phyloP scores from a whole-genome alignment of 2,113 vertebrate genomes.

The Labrus mixtus region DNA sequence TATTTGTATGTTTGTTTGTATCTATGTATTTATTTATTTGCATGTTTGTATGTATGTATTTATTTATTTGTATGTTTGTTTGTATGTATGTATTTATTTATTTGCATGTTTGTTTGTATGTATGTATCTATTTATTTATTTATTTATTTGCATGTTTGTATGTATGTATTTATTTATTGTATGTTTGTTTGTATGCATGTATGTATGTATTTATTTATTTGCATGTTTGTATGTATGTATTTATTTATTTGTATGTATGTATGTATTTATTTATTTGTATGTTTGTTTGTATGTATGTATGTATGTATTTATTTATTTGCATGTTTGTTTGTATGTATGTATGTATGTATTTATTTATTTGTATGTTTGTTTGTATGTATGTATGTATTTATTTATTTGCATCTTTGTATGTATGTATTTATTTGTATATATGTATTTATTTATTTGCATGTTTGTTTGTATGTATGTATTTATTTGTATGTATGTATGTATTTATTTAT shows the following conservation, averaged over 20 bases:
- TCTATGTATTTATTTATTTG: neutral
- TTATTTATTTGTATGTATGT: neutral
- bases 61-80: neutral
- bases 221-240: neutral
- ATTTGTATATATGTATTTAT: neutral
- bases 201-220: neutral
- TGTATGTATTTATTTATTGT: neutral
- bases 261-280: too few species aligned
- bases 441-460: neutral
- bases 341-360: neutral
- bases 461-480: neutral
- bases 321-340: neutral
- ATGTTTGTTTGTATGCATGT: neutral
- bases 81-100: slow-evolving; percentile 7
- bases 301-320: too few species aligned
- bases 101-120: too few species aligned
- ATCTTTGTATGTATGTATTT: neutral
- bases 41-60: neutral
- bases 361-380: neutral
- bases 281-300: too few species aligned
- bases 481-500: slow-evolving; percentile 9
- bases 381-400: neutral
- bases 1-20: neutral
- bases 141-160: neutral
- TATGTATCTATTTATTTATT: neutral